Evolutionary conservation across 2,888 invertebrate genomes (phyloP), one percentile per base, ranked within the genome.

Genomic region (Rhorus exstirpatorius): DNA sequence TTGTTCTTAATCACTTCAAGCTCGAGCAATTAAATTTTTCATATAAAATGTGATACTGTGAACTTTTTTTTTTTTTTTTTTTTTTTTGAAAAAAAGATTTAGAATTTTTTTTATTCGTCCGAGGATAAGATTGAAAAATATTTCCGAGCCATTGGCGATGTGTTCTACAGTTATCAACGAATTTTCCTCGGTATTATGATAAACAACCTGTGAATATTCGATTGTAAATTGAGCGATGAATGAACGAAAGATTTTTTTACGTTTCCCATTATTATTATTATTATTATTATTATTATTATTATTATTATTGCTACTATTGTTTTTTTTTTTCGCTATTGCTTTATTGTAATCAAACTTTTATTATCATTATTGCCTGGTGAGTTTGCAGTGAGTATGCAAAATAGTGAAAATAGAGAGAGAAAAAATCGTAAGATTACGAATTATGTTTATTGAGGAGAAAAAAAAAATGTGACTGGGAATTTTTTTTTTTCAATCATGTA

Each of bases 311-410:
- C 21, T 53, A 49, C 49, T 61, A 72, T 65, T 58, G 38, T 70
- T 41, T 72, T 76, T 76, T 80, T 24, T 51, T 76, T 35, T 70
- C 51, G 35, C 53, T 63, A 63, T 75, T 70, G 60, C 44, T 80
- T 80, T 46, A 71, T 67, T 55, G 19, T 81, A 70, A 80, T 80
- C 76, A 76, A 81, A 81, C 71, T 60, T 70, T 76, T 70, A 26
- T 68, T 53, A 60, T 60, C 17, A 60, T 79, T 24, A 65, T 67
- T 53, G 70, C 51, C 71, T 12, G 53, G 38, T 67, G 26, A 58
- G 14, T 41, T 7, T 12, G 10, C 24, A 24, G 14, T 17, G 49
- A 31, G 26, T n/a, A 41, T 21, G 41, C 21, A n/a, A 24, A 44
- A 70, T 70, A 44, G 55, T 70, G 19, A 12, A 55, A 26, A 55